phyloP scores from a whole-genome alignment of 2,113 vertebrate genomes.

The Sorex araneus region DNA sequence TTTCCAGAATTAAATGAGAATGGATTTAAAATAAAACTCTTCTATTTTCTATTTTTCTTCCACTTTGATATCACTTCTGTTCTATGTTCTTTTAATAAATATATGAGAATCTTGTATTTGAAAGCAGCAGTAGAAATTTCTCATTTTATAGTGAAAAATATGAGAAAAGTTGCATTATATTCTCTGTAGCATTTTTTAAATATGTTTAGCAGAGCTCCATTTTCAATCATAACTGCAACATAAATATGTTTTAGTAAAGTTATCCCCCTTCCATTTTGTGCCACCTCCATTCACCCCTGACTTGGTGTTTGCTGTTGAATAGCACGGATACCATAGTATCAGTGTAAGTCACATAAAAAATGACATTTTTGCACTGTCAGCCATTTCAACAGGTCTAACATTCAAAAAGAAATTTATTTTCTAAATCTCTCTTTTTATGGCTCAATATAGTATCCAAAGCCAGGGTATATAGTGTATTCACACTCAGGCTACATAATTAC shows the following conservation, averaged over 20 bases:
- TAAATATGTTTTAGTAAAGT: constrained; percentile 38
- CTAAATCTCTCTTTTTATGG: neutral
- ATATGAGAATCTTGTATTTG: constrained; percentile 52
- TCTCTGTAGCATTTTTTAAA: constrained; percentile 12
- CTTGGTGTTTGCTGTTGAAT: constrained; percentile 61
- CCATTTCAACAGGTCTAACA: constrained; percentile 55
- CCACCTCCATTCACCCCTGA: constrained; percentile 1
- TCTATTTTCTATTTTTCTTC: constrained; percentile 2
- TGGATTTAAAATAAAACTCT: constrained; percentile 55
- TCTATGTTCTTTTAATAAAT: neutral
- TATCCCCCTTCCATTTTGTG: neutral
- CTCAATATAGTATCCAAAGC: constrained; percentile 18
- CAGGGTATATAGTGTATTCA: constrained; percentile 53
- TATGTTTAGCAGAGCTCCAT: constrained; percentile 38
- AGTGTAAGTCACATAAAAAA: constrained; percentile 58
- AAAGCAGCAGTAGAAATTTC: constrained; percentile 40
- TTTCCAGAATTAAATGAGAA: constrained; percentile 58
- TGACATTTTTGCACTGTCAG: constrained; percentile 23
- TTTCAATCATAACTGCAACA: constrained; percentile 57
- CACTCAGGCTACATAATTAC: constrained; percentile 34
- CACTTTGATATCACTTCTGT: constrained; percentile 57
- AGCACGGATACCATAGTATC: constrained; percentile 57
- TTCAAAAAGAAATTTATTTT: constrained; percentile 65
- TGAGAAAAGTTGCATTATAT: constrained; percentile 61
- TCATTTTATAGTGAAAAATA: constrained; percentile 11